phyloP scores from a whole-genome alignment of 2,888 invertebrate genomes.

The Nasonovia ribisnigri region DNA sequence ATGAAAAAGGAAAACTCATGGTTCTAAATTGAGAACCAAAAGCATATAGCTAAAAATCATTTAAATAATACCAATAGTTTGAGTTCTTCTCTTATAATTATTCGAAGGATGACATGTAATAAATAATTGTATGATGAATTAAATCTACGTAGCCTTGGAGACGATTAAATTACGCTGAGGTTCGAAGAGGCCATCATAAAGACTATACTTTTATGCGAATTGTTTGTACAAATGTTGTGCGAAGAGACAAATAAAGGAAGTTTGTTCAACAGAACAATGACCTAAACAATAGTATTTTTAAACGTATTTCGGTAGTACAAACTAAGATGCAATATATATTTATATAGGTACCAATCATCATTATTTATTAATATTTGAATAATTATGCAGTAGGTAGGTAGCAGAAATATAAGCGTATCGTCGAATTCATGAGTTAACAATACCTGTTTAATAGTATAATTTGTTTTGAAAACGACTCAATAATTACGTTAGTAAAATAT shows the following conservation, averaged over 20 bases:
- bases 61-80: constrained; percentile 4
- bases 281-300: not conserved
- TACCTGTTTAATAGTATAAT: not conserved
- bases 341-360: not conserved
- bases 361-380: not conserved
- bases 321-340: not conserved
- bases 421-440: not conserved
- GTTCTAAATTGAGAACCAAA: constrained; percentile 7
- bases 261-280: constrained; percentile 21
- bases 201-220: constrained; percentile 34
- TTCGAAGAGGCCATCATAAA: not conserved
- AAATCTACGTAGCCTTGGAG: not conserved
- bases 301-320: not conserved
- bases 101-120: constrained; percentile 29
- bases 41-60: not conserved
- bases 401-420: not conserved
- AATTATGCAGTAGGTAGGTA: not conserved
- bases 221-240: not conserved
- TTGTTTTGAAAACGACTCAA: not conserved
- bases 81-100: not conserved
- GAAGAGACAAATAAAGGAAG: constrained; percentile 10
- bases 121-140: constrained; percentile 28
- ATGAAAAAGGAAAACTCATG: not conserved
- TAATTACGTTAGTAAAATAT: not conserved
- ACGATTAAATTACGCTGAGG: constrained; percentile 29